Percentiles rank a stretch among this genome's conserved stretches.
Conservation (phyloP, 2,797 vertebrate species). For the Phalloptychus januarius region DNA sequence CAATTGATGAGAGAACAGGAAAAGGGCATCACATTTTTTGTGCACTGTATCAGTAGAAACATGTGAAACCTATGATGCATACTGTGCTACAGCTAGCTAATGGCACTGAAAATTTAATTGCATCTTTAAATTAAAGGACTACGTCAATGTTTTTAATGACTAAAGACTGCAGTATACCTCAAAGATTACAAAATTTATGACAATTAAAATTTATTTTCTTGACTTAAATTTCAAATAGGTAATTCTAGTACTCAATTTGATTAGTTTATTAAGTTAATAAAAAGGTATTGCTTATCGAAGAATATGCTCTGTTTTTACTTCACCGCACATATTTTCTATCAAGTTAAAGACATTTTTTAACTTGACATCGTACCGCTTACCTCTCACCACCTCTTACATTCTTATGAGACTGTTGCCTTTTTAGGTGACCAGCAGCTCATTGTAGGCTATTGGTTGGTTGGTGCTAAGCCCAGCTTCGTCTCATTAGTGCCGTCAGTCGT, state of each 20-base stretch:
- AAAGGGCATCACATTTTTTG: too few relatives aligned
- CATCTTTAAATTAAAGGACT: neutral
- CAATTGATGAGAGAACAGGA: neutral
- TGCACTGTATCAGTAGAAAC: neutral
- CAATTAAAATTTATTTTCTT: neutral
- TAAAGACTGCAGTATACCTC: neutral
- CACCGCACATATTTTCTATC: neutral
- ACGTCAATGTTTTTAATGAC: neutral
- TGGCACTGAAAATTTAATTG: neutral
- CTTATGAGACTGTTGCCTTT: neutral
- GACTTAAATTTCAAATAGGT: neutral
- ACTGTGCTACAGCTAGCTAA: neutral
- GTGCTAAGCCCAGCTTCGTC: slow-evolving; percentile 29
- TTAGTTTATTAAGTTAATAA: neutral
- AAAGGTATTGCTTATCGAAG: neutral
- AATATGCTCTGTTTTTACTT: neutral
- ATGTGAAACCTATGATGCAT: neutral
- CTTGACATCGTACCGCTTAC: neutral
- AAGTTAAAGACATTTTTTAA: neutral
- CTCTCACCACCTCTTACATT: neutral
- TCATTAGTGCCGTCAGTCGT: slow-evolving; percentile 57
- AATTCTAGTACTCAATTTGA: neutral
- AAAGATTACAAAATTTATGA: neutral
- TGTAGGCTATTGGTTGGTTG: slow-evolving; percentile 1
- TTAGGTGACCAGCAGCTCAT: slow-evolving; percentile 3